phyloP scores from a whole-genome alignment of 2,888 invertebrate species.

The Volucella zonaria region DNA sequence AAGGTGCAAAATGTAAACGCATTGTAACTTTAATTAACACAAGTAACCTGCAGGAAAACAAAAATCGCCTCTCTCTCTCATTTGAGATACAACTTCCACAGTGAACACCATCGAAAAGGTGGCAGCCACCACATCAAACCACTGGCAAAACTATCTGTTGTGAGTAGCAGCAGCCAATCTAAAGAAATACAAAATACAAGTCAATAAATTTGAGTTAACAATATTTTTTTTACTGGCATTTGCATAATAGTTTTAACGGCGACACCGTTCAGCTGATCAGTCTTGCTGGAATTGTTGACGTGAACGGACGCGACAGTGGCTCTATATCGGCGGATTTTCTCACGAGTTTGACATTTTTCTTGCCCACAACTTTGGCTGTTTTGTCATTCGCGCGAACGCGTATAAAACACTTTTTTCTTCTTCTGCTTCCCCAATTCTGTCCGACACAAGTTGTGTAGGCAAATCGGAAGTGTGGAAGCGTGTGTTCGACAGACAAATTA shows the following conservation, averaged over 20 bases:
- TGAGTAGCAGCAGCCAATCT: not conserved
- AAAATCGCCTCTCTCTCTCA: constrained; percentile 12
- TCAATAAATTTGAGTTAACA: constrained; percentile 72
- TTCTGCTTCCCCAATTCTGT: constrained; percentile 9
- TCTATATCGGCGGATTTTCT: constrained; percentile 47
- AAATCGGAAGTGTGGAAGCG: constrained; percentile 36
- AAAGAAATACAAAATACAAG: constrained; percentile 43
- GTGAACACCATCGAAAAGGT: constrained; percentile 5
- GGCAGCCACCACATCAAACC: constrained; percentile 25
- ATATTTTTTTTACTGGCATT: constrained; percentile 68
- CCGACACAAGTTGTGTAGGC: constrained; percentile 20
- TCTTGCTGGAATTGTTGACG: constrained; percentile 81
- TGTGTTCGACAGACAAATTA: constrained; percentile 36
- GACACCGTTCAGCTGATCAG: constrained; percentile 80
- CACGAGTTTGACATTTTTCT: constrained; percentile 32
- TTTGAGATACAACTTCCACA: constrained; percentile 7
- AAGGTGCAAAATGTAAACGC: constrained; percentile 61
- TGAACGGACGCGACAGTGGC: constrained; percentile 76
- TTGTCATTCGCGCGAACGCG: constrained; percentile 20
- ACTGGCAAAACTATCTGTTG: constrained; percentile 24
- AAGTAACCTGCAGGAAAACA: constrained; percentile 4
- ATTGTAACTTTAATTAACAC: constrained; percentile 43
- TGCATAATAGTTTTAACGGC: constrained; percentile 78
- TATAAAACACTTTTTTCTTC: constrained; percentile 31
- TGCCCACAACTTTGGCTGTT: not conserved